Evolutionary conservation across 2,113 vertebrate species (phyloP), one percentile per base, ranked within the genome.

Genomic region (Manacus vitellinus): DNA sequence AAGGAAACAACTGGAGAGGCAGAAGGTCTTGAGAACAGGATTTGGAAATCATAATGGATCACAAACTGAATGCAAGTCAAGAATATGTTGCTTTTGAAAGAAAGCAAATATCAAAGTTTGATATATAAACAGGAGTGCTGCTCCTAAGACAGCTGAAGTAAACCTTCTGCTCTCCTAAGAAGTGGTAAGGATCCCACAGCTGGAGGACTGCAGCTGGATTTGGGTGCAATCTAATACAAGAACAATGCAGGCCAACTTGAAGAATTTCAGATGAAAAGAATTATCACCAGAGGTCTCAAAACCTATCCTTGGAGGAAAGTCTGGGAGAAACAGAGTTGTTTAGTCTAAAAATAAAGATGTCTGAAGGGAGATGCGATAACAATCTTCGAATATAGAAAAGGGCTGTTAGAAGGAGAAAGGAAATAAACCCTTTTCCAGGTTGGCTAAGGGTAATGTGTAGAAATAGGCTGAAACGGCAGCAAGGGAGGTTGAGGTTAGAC

Each of bases 331-430:
- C 44, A 79, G 85, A 61, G 54, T 76, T 94, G 78, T 83, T 96
- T 90, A 95, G 92, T 90, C 82, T 90, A 88, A 95, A 96, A 97
- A 93, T 96, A 93, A 95, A 82, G 49, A 85, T 52, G 44, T 85
- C 94, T 94, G 82, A 96, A 94, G 77, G 73, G 70, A 94, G 70
- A 87, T 2, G 0, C 0, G 33, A 95, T 89, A 96, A 72, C 4
- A 27, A 89, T 89, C 81, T 94, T 93, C 56, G 85, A 87, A 84
- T 73, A 81, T 3, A 94, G 84, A 74, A 88, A 82, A 94, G 83
- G 71, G 22, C 55, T 93, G 52, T 88, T 82, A 73, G 61, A 89
- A 94, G 85, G 55, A 89, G 66, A 90, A 93, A 92, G 74, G 66
- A 94, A 96, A 82, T 67, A 75, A 93, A 54, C 41, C 46, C 78